Evolutionary conservation across 2,113 vertebrate genomes (phyloP).

Genomic region (Axis porcinus): DNA sequence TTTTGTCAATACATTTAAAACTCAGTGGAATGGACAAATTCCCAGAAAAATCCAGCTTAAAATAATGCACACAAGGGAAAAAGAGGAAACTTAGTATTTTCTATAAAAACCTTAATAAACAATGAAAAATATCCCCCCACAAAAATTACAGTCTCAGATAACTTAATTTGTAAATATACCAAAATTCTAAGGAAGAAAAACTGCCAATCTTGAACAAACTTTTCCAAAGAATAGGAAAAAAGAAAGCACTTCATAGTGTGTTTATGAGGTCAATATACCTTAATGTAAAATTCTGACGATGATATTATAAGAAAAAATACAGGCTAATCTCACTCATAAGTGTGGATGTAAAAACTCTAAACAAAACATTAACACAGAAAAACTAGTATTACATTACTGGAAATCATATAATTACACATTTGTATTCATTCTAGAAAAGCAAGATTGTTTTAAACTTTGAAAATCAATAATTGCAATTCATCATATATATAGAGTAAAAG

Average conservation of each 20-base stretch:
- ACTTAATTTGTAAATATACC: background rate
- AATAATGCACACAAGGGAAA: background rate
- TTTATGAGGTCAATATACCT: background rate
- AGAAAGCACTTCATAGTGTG: background rate
- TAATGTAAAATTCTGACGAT: background rate
- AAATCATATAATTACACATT: background rate
- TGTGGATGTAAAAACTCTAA: background rate
- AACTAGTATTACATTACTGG: background rate
- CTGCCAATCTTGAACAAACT: background rate
- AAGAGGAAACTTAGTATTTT: background rate
- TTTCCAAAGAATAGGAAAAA: constrained; percentile 31
- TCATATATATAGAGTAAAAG: background rate
- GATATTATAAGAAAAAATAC: background rate
- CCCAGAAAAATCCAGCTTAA: background rate
- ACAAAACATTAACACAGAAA: background rate
- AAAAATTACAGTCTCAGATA: background rate
- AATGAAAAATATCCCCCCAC: background rate
- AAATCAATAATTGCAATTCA: background rate
- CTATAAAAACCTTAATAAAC: background rate
- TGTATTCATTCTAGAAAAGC: background rate
- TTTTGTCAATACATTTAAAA: background rate
- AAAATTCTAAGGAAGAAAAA: constrained; percentile 14
- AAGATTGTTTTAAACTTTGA: background rate
- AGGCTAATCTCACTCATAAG: background rate
- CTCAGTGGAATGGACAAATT: background rate